phyloP scores from a whole-genome alignment of 2,888 invertebrate genomes.

The Herminia tarsipennalis region DNA sequence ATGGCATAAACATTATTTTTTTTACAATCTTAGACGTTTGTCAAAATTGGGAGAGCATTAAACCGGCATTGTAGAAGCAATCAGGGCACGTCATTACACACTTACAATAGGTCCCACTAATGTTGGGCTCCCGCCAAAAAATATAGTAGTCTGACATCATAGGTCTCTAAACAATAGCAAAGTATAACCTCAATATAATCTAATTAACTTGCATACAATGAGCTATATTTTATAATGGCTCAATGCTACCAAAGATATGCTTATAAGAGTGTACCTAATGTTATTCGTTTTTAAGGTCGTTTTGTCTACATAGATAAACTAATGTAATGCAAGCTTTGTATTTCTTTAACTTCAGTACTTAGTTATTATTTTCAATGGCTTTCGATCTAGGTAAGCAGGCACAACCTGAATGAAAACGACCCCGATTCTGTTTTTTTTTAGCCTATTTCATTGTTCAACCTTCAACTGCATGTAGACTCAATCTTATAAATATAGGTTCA shows the following conservation, averaged over 20 bases:
- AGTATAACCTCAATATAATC: constrained; percentile 33
- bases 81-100: background rate
- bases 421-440: too few relatives aligned
- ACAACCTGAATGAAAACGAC: too few relatives aligned
- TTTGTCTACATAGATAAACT: background rate
- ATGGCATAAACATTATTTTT: too few relatives aligned
- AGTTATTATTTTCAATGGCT: too few relatives aligned
- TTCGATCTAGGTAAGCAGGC: too few relatives aligned
- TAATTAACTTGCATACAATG: constrained; percentile 47
- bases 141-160: constrained; percentile 32
- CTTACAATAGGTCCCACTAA: constrained; percentile 4
- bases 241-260: constrained; percentile 24
- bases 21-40: too few relatives aligned
- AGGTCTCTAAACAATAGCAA: constrained; percentile 40
- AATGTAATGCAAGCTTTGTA: background rate
- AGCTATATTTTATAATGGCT: constrained; percentile 37
- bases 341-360: background rate
- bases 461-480: too few relatives aligned
- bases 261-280: constrained; percentile 16
- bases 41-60: too few relatives aligned
- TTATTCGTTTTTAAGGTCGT: constrained; percentile 16
- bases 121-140: constrained; percentile 26
- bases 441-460: too few relatives aligned
- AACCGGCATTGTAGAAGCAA: too few relatives aligned
- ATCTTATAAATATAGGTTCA: too few relatives aligned